Conservation (phyloP, 2,888 invertebrate genomes). For the Dryomyza anilis region DNA sequence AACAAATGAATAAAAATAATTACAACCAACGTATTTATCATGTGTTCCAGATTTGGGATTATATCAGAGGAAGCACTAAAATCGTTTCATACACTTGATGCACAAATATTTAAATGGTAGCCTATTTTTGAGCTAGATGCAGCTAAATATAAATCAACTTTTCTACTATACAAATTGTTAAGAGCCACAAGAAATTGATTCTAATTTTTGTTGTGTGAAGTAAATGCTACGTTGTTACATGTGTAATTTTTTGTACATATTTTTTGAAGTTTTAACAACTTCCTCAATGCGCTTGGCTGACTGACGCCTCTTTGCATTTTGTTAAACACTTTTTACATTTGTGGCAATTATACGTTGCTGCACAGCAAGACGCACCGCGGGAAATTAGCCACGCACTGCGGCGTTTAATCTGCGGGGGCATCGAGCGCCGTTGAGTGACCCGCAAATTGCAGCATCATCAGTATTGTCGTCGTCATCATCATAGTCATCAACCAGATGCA, state of each 20-base stretch:
- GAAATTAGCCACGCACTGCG: constrained; percentile 1
- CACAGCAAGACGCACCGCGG: background rate
- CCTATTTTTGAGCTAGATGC: background rate
- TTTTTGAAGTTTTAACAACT: background rate
- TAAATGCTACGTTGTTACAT: background rate
- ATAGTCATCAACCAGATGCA: too few relatives aligned
- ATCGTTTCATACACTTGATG: background rate
- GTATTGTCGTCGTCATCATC: too few relatives aligned
- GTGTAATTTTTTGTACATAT: background rate
- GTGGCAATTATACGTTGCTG: background rate
- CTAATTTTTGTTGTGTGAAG: background rate
- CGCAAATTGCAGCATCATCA: too few relatives aligned
- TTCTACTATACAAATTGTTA: too few relatives aligned
- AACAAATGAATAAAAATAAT: too few relatives aligned
- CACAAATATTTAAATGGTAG: background rate
- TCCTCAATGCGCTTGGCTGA: background rate
- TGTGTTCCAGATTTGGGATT: background rate
- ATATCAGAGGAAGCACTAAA: background rate
- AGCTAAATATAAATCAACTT: background rate
- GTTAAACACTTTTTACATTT: background rate
- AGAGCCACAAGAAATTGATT: too few relatives aligned
- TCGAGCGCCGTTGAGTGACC: background rate
- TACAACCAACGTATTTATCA: too few relatives aligned
- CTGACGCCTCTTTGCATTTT: background rate
- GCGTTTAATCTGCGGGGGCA: background rate